Base-by-base conservation (phyloP, 35 echinoderm and acorn worm genomes). In the Heliocidaris erythrogramma region DNA sequence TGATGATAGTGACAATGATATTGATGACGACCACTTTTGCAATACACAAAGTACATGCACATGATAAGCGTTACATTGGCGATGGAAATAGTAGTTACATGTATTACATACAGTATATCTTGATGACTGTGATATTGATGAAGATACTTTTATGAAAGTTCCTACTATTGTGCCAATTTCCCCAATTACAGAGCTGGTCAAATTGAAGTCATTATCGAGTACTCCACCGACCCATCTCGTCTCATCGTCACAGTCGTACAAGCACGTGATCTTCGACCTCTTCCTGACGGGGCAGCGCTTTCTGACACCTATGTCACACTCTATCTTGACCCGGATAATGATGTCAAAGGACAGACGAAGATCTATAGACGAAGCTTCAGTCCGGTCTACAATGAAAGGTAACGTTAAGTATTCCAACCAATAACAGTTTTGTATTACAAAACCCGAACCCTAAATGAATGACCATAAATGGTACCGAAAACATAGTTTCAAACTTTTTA, bases 341-440 rank as follows among this genome's bases (percentile, higher is more conserved):
- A 98, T 31, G 85, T 96, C 65, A 98, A 96, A 94, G 97, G 92
- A 92, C 97, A 98, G 94, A 95, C 97, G 18, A 96, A 96, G 94
- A 96, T 98, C 4, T 95, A 97, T 31, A 94, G 97, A 16, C 87
- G 95, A 89, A 96, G 97, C 95, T 93, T 96, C 49, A 98, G 96
- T 90, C 97, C 97, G 8, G 97, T 98, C 31, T 98, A 97, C 93
- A 97, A 98, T 69, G 97, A 98, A 87, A 92, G 91, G 91, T 92
- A 92, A 50, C 10, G 21, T 11, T 30, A 91, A 91, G 30, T 5
- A 18, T 86, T 86, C 31, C 18, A 48, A 13, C 87, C 1, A 84
- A 14, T 1, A 84, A 84, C 65, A 84, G 4, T 42, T 42, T 42
- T 42, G 3, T 42, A 42, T 42, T 42, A 42, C 1, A 42, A 42